A percentile compares a stretch with the other conserved stretches of the same genome.
Evolutionary conservation across 2,113 vertebrate genomes (phyloP).

Genomic region (Limnothrissa miodon): DNA sequence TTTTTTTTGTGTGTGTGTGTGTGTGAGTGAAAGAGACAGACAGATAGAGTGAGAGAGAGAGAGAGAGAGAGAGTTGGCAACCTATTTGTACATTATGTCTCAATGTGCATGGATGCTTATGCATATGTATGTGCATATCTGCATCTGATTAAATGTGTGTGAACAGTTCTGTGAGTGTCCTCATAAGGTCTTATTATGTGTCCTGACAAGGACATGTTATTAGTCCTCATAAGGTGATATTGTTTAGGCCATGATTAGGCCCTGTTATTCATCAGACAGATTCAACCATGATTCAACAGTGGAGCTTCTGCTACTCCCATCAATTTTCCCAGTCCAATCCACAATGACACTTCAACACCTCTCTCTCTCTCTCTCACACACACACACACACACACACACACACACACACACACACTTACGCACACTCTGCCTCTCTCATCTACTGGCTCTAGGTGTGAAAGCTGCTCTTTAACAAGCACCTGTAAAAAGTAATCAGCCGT

Average conservation of each 20-base stretch:
- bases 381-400: constrained; percentile 17
- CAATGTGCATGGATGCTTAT: not conserved
- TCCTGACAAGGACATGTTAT: no score
- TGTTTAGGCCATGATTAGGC: no score
- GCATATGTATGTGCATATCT: constrained; percentile 13
- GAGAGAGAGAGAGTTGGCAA: no score
- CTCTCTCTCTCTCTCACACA: constrained; percentile 16
- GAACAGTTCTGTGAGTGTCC: constrained; percentile 32
- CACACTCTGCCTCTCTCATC: constrained; percentile 26
- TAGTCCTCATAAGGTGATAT: no score
- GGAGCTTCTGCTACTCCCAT: constrained; percentile 29
- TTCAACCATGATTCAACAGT: constrained; percentile 28
- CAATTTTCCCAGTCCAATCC: not conserved
- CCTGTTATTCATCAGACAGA: constrained; percentile 39
- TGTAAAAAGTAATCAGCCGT: constrained; percentile 57
- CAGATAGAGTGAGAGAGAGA: no score
- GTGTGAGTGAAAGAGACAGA: no score
- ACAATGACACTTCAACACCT: constrained; percentile 24
- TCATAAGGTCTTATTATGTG: no score
- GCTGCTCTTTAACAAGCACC: constrained; percentile 53
- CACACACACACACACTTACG: constrained; percentile 24
- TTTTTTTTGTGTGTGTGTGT: no score
- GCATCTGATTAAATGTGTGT: not conserved
- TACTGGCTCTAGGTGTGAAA: constrained; percentile 38
- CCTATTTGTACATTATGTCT: no score